These are phyloP conservation scores for Meloe dianella DNA, from an alignment of 2,888 invertebrate genomes.

Conservation along the genomic window DNA sequence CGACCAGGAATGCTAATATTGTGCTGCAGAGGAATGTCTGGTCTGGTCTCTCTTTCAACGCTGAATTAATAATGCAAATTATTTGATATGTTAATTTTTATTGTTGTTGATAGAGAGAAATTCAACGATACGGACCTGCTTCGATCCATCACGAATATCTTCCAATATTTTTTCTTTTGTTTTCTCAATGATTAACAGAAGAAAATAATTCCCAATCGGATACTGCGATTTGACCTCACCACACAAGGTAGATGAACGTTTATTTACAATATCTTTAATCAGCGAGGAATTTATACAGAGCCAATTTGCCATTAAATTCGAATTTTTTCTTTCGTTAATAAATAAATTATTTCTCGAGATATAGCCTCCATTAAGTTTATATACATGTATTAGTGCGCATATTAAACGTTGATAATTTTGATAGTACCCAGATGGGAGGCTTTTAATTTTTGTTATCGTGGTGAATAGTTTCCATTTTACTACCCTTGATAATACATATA, in stretches of 20 bases:
- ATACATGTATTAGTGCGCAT: constrained; percentile 20
- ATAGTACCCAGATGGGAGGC: constrained; percentile 25
- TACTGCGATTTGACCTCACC: constrained; percentile 36
- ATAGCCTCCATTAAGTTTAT: constrained; percentile 43
- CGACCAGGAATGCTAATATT: constrained; percentile 47
- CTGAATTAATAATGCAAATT: constrained; percentile 44
- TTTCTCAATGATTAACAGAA: background rate
- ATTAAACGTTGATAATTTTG: constrained; percentile 31
- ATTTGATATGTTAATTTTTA: constrained; percentile 45
- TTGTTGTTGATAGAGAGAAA: constrained; percentile 7
- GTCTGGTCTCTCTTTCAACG: constrained; percentile 24
- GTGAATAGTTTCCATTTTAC: background rate
- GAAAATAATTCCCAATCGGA: background rate
- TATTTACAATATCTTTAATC: constrained; percentile 46
- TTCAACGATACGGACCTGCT: background rate
- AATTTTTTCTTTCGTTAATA: constrained; percentile 36
- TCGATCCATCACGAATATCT: background rate
- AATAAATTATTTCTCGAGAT: constrained; percentile 44
- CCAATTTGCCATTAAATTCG: constrained; percentile 38
- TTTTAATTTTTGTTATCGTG: background rate
- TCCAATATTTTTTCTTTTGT: background rate
- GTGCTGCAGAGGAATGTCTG: constrained; percentile 38
- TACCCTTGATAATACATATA: background rate
- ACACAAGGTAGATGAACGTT: constrained; percentile 39
- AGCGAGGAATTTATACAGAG: constrained; percentile 43